Evolutionary conservation across 2,797 vertebrate species (phyloP), one percentile per base, ranked within the genome.

Genomic region (Xenops minutus): DNA sequence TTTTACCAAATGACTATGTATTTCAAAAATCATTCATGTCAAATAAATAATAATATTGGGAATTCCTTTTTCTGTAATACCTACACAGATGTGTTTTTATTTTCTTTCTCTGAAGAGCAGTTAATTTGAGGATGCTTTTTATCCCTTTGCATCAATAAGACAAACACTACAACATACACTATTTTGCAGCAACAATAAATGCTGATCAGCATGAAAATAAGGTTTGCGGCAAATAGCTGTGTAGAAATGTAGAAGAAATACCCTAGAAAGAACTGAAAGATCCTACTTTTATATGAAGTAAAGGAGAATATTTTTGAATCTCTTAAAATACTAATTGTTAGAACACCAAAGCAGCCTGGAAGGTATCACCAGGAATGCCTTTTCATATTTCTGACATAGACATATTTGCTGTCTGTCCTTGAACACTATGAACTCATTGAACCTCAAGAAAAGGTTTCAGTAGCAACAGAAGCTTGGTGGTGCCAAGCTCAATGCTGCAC

Each of bases 141-240:
- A 83, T 91, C 52, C n/a, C 15, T 94, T 79, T 51, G 52, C 13
- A 7, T 91, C 71, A 52, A 29, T 71, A 96, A 92, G 75, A 96
- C 88, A 85, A 96, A 95, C 81, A 46, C 41, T 90, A 81, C 71
- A 89, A 73, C 51, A 71, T 52, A 96, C 24, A 49, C 78, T 29
- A 20, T 92, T 97, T 96, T 67, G 48, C 58, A 81, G 74, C 14
- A 61, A 73, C 29, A 76, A 46, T 43, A 73, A 78, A 78, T 17
- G 49, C 66, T 11, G 34, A 58, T 85, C 93, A 96, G 79, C 72
- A 84, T 20, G 58, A 92, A 94, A 97, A 74, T 88, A 92, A 79
- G 80, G 30, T 69, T 67, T 92, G 72, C 75, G 67, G 79, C n/a
- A 94, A 92, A 93, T 2, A 92, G 86, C 84, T 74, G 55, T 24